Evolutionary conservation across 2,797 vertebrate species (phyloP).

Genomic region (Syngnathus acus): DNA sequence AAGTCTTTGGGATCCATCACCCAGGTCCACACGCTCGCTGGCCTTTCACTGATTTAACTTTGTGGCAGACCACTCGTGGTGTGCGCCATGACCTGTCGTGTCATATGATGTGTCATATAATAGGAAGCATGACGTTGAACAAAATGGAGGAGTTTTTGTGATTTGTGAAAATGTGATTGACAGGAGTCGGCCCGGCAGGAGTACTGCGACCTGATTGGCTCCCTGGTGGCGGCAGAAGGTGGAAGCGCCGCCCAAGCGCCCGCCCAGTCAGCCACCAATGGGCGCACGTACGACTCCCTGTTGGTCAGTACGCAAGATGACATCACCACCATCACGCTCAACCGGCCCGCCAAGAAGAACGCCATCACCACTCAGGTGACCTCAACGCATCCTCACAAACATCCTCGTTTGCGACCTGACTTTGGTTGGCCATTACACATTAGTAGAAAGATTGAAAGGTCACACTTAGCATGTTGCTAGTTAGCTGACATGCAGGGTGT

Average conservation of each 20-base stretch:
- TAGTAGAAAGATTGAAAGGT: neutral
- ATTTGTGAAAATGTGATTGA: no score
- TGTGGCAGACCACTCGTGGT: neutral
- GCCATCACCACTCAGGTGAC: slow-evolving; percentile 78
- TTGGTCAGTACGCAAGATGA: slow-evolving; percentile 72
- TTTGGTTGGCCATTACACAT: neutral
- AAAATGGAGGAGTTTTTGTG: no score
- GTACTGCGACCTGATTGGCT: slow-evolving; percentile 79
- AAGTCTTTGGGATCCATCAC: slow-evolving; percentile 75
- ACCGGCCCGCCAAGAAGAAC: slow-evolving; percentile 86
- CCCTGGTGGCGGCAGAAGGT: slow-evolving; percentile 64
- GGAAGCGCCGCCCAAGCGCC: slow-evolving; percentile 39
- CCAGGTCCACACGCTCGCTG: slow-evolving; percentile 64
- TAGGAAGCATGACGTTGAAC: no score
- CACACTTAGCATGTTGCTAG: neutral
- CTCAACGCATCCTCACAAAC: neutral
- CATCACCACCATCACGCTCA: slow-evolving; percentile 86
- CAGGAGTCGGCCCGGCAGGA: slow-evolving; percentile 71
- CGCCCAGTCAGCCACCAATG: slow-evolving; percentile 28
- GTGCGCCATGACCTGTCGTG: no score
- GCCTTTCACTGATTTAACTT: neutral
- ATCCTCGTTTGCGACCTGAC: neutral
- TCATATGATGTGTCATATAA: no score
- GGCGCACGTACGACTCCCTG: slow-evolving; percentile 60
- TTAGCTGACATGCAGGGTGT: neutral